Evolutionary conservation across 1,140 invertebrate genomes (phyloP).

Genomic region (Pseudomyrmex concolor): DNA sequence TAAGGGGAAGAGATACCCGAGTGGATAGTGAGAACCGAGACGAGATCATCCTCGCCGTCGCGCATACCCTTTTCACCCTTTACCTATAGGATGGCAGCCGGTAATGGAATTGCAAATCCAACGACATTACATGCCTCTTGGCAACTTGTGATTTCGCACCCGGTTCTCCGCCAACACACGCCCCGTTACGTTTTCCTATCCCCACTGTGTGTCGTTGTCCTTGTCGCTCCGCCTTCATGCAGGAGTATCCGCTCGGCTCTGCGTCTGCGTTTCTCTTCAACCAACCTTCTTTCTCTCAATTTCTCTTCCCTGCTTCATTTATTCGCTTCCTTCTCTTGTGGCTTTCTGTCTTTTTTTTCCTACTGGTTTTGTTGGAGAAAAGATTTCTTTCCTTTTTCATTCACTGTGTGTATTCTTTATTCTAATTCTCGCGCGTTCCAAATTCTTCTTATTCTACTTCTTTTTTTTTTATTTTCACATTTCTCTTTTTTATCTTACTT

Average conservation of each 20-base stretch:
- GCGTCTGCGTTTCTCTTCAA: slow-evolving; percentile 3
- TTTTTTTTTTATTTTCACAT: background rate
- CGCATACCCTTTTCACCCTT: slow-evolving; percentile 75
- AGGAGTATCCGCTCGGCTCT: slow-evolving; percentile 47
- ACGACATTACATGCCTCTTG: slow-evolving; percentile 84
- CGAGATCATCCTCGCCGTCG: slow-evolving; percentile 60
- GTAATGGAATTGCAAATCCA: slow-evolving; percentile 85
- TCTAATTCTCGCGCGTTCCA: slow-evolving; percentile 1
- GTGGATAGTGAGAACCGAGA: slow-evolving; percentile 54
- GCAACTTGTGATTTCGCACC: slow-evolving; percentile 83
- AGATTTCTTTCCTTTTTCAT: background rate
- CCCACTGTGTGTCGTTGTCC: slow-evolving; percentile 30
- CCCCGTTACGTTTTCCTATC: slow-evolving; percentile 72
- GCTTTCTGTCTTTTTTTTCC: slow-evolving; percentile 2
- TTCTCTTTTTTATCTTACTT: background rate
- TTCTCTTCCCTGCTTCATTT: slow-evolving; percentile 27
- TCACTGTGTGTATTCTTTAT: background rate
- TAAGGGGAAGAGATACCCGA: background rate
- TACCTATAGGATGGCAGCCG: slow-evolving; percentile 70
- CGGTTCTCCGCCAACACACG: slow-evolving; percentile 74
- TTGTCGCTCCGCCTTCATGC: slow-evolving; percentile 18
- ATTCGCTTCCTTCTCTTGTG: background rate
- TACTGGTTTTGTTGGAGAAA: background rate
- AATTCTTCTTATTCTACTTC: background rate
- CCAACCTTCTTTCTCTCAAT: background rate